phyloP scores from a whole-genome alignment of 2,113 vertebrate genomes.

The Mobula birostris region DNA sequence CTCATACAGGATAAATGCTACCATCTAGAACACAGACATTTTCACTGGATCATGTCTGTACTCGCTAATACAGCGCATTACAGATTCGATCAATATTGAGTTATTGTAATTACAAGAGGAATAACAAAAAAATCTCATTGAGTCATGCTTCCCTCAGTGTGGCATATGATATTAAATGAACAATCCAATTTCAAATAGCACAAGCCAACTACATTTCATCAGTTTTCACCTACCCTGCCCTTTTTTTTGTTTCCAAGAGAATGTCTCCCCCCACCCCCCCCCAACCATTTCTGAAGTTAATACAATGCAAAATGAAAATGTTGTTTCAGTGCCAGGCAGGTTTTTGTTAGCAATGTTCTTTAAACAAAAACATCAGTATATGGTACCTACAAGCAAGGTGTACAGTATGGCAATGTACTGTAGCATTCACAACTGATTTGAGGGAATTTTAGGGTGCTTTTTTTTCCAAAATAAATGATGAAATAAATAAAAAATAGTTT shows the following conservation, averaged over 20 bases:
- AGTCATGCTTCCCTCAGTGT: background rate
- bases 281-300: background rate
- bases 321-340: background rate
- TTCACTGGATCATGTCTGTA: background rate
- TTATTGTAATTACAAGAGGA: slow-evolving; percentile 18
- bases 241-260: background rate
- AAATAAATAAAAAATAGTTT: background rate
- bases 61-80: background rate
- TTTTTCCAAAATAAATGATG: background rate
- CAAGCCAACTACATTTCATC: slow-evolving; percentile 19
- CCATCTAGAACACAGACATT: background rate
- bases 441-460: background rate
- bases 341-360: background rate
- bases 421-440: background rate
- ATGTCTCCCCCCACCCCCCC: no score
- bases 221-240: background rate
- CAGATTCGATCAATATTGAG: background rate
- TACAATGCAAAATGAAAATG: background rate
- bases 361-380: background rate
- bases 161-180: background rate
- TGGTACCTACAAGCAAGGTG: background rate
- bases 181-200: background rate
- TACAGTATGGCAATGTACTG: background rate
- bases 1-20: background rate
- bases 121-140: background rate